Conservation (phyloP, 2,888 invertebrate genomes). For the Petrolisthes manimaculis region DNA sequence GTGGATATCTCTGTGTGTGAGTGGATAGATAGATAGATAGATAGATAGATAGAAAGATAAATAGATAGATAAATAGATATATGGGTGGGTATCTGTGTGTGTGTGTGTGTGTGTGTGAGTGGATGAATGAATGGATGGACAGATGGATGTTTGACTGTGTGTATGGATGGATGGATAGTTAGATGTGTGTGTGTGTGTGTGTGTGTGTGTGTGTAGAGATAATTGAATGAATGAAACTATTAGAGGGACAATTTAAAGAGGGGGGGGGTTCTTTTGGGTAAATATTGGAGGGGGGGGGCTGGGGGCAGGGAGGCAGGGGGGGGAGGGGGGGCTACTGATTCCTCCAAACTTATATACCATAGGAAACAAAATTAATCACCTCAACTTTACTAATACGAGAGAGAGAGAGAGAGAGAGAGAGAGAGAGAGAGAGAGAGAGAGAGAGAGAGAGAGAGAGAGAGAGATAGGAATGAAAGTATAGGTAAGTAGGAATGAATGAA, state of each 20-base stretch:
- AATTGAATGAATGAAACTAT: too few species aligned
- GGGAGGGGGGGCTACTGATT: neutral
- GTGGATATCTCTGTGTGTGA: neutral
- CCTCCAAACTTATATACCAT: neutral
- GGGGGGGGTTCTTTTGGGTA: too few species aligned
- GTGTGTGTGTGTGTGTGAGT: constrained; percentile 15
- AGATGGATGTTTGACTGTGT: constrained; percentile 12
- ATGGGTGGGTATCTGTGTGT: neutral
- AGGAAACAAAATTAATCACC: neutral
- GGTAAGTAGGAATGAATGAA: too few species aligned
- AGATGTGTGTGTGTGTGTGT: neutral
- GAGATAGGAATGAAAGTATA: too few species aligned
- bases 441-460: neutral
- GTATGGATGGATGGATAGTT: constrained; percentile 2
- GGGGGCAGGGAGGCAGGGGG: neutral
- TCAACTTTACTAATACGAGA: neutral
- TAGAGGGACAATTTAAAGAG: too few species aligned
- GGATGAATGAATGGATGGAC: too few species aligned
- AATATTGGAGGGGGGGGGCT: neutral
- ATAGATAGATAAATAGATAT: too few species aligned
- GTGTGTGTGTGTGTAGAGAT: too few species aligned
- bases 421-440: neutral
- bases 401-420: neutral
- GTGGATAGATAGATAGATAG: neutral
- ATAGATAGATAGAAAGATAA: constrained; percentile 5